phyloP scores from a whole-genome alignment of 2,113 vertebrate genomes.

The Globicephala melas region DNA sequence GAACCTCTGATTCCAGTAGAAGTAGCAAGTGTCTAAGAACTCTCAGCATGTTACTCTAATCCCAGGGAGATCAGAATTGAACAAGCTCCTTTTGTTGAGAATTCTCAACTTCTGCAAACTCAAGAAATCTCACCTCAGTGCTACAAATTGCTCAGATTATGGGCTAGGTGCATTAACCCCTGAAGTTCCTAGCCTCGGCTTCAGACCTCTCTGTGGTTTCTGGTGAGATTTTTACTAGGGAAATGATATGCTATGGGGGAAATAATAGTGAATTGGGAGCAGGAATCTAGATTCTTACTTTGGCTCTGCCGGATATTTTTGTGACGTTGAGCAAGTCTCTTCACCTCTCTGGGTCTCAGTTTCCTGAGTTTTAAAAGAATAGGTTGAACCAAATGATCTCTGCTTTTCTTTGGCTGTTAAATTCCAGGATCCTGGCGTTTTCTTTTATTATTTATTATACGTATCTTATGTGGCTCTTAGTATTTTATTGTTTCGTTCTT shows the following conservation, averaged over 20 bases:
- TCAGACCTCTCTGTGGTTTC: neutral
- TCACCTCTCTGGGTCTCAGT: neutral
- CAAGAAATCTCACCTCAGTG: constrained; percentile 55
- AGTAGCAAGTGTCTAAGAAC: neutral
- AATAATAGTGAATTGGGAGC: neutral
- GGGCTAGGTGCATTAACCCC: constrained; percentile 9
- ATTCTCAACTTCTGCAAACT: constrained; percentile 55
- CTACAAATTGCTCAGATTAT: constrained; percentile 38
- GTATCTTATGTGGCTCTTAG: neutral
- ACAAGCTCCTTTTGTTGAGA: constrained; percentile 33
- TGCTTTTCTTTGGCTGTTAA: constrained; percentile 14
- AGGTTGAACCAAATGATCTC: neutral
- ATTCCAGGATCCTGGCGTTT: neutral
- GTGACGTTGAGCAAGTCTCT: constrained; percentile 5
- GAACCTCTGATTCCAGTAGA: constrained; percentile 31
- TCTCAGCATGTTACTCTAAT: constrained; percentile 33
- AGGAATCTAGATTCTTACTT: neutral
- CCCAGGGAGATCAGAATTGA: constrained; percentile 41
- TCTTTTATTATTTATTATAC: neutral
- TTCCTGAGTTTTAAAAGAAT: constrained; percentile 25
- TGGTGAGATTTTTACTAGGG: neutral
- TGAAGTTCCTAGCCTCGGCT: neutral
- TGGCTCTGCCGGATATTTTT: neutral
- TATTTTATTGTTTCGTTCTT: neutral
- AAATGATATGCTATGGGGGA: neutral